Conservation (phyloP, 2,888 invertebrate species). For the Pterostichus madidus region DNA sequence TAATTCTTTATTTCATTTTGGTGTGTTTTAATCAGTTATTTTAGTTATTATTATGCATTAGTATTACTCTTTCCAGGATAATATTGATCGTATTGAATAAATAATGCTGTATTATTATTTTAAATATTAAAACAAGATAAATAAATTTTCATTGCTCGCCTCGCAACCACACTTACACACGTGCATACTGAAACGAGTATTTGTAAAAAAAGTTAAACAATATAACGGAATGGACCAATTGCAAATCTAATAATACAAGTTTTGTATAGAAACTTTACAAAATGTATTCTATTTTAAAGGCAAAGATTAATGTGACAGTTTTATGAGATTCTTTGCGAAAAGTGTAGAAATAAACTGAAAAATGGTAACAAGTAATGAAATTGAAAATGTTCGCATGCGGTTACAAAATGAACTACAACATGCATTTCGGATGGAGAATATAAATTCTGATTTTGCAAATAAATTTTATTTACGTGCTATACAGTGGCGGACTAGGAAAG, state of each 20-base stretch:
- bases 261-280: slow-evolving; percentile 37
- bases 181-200: too few relatives aligned
- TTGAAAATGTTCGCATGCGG: slow-evolving; percentile 42
- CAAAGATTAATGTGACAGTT: slow-evolving; percentile 37
- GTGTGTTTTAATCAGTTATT: too few relatives aligned
- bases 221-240: neutral
- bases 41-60: too few relatives aligned
- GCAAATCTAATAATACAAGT: slow-evolving; percentile 46
- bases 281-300: slow-evolving; percentile 18
- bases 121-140: too few relatives aligned
- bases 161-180: too few relatives aligned
- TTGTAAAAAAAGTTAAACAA: too few relatives aligned
- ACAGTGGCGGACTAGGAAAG: too few relatives aligned
- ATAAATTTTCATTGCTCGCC: too few relatives aligned
- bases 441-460: slow-evolving; percentile 35
- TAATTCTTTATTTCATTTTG: too few relatives aligned
- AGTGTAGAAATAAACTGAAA: slow-evolving; percentile 45
- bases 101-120: too few relatives aligned
- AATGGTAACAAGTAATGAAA: slow-evolving; percentile 50
- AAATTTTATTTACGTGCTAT: slow-evolving; percentile 39
- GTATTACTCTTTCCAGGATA: too few relatives aligned
- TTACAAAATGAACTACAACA: slow-evolving; percentile 31
- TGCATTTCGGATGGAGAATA: slow-evolving; percentile 16
- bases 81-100: too few relatives aligned
- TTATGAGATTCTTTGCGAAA: slow-evolving; percentile 45